phyloP scores from a whole-genome alignment of 2,113 vertebrate species.

The Brachyhypopomus gauderio region DNA sequence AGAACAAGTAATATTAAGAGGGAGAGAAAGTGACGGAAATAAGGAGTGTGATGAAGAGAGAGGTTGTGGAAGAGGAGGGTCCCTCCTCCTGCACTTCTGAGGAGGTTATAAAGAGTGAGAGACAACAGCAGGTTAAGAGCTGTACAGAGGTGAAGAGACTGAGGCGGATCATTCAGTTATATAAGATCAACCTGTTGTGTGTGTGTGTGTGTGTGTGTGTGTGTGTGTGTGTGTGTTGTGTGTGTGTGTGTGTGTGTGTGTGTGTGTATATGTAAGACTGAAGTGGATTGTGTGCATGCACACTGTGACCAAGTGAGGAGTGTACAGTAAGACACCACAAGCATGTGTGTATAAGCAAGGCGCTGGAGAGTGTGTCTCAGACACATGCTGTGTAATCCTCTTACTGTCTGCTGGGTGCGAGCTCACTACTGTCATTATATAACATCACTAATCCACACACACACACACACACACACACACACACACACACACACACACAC shows the following conservation, averaged over 20 bases:
- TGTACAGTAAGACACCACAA: conserved; percentile 39
- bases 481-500: conserved; percentile 38
- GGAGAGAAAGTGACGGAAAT: neutral
- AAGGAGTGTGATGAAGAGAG: conserved; percentile 16
- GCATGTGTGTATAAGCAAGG: neutral
- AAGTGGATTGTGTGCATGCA: conserved; percentile 10
- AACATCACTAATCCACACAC: conserved; percentile 54
- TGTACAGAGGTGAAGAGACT: conserved; percentile 25
- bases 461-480: conserved; percentile 41
- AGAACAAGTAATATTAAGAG: too few species aligned
- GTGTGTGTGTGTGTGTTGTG: too few species aligned
- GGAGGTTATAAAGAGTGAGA: neutral
- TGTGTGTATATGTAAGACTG: neutral
- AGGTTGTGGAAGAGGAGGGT: neutral
- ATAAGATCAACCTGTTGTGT: conserved; percentile 42
- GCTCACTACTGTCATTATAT: conserved; percentile 51
- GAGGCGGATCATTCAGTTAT: conserved; percentile 28
- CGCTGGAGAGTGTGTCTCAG: conserved; percentile 37
- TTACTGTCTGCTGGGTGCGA: conserved; percentile 50
- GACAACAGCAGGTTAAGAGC: conserved; percentile 8
- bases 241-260: conserved; percentile 7
- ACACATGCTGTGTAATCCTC: conserved; percentile 56
- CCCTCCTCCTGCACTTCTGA: neutral
- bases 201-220: too few species aligned
- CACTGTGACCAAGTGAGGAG: neutral